A percentile compares a stretch with the other conserved stretches of the same genome.
Conservation (phyloP, 2,888 invertebrate species). For the Plagodis pulveraria region DNA sequence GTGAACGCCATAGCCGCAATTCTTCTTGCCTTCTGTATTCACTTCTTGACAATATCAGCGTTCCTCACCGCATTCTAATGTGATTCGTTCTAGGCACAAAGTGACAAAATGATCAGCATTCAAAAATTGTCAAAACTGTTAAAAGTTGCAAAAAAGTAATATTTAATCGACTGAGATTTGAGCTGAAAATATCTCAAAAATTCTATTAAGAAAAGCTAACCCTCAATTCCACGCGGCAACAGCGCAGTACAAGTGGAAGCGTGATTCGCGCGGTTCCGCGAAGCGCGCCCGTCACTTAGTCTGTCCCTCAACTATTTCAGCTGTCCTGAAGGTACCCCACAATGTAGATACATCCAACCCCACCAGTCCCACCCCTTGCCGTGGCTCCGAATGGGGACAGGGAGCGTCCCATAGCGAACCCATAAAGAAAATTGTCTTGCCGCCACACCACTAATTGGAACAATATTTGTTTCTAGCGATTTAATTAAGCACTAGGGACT, state of each 20-base stretch:
- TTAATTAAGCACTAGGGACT: conserved; percentile 36
- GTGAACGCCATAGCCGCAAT: conserved; percentile 7
- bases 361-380: conserved; percentile 63
- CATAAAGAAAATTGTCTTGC: conserved; percentile 81
- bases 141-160: too few relatives aligned
- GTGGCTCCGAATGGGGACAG: conserved; percentile 76
- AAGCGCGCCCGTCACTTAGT: conserved; percentile 45
- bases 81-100: too few relatives aligned
- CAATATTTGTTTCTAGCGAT: conserved; percentile 65
- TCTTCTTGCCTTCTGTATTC: conserved; percentile 7
- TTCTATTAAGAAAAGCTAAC: conserved; percentile 7
- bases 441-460: conserved; percentile 69
- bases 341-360: conserved; percentile 50
- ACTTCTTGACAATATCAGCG: conserved; percentile 11
- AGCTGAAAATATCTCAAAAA: background rate
- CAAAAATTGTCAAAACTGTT: too few relatives aligned
- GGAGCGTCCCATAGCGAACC: conserved; percentile 68
- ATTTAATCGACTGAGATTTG: too few relatives aligned
- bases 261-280: conserved; percentile 32
- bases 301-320: conserved; percentile 56
- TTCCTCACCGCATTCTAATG: conserved; percentile 26
- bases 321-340: conserved; percentile 53
- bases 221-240: conserved; percentile 8
- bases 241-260: conserved; percentile 1
- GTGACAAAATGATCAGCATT: too few relatives aligned